These are phyloP conservation scores for Acanthopagrus latus DNA, from an alignment of 2,797 vertebrate genomes.

Conservation along the genomic window DNA sequence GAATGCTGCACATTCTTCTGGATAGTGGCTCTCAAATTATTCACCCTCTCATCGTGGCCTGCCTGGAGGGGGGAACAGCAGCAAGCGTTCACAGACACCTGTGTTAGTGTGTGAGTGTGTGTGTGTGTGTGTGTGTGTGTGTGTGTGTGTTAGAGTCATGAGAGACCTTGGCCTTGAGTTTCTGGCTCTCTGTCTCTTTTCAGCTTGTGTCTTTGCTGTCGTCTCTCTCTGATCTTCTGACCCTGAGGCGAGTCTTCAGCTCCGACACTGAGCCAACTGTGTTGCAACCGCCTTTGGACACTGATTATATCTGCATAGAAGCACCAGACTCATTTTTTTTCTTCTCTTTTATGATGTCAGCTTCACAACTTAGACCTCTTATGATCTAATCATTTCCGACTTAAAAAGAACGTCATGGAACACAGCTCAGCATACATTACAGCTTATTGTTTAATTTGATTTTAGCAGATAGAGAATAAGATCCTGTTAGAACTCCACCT, in stretches of 20 bases:
- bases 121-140: conserved; percentile 21
- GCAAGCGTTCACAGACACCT: conserved; percentile 56
- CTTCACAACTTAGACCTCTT: background rate
- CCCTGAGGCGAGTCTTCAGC: conserved; percentile 54
- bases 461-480: background rate
- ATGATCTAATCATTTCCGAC: background rate
- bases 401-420: background rate
- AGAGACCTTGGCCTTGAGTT: conserved; percentile 70
- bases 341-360: background rate
- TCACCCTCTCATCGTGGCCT: conserved; percentile 39
- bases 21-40: conserved; percentile 54
- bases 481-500: background rate
- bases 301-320: conserved; percentile 1
- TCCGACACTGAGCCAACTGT: conserved; percentile 19
- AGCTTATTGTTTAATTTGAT: background rate
- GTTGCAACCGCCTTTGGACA: conserved; percentile 9
- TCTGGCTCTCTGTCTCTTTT: conserved; percentile 52
- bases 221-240: conserved; percentile 69
- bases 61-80: conserved; percentile 42
- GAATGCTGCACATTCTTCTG: conserved; percentile 55
- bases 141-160: conserved; percentile 7
- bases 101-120: conserved; percentile 20
- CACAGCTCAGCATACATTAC: too few species aligned
- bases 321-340: too few species aligned
- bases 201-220: conserved; percentile 48